Base-by-base conservation (phyloP, 2,797 vertebrate genomes). In the Pygocentrus nattereri region DNA sequence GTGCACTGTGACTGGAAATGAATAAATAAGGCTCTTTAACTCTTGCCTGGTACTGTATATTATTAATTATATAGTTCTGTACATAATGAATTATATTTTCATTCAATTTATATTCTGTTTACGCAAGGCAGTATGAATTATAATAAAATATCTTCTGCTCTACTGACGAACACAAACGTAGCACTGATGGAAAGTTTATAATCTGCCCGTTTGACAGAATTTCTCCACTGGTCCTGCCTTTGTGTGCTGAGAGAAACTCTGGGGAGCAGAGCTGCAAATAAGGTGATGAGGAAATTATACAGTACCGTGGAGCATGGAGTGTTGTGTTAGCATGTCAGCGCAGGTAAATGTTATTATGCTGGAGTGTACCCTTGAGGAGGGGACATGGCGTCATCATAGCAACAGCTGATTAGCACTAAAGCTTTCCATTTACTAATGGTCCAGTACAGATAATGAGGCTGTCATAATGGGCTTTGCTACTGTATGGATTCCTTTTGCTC, bases 391-490 rank as follows among this genome's bases (percentile, higher is more conserved):
- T 72, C 50, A 76, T 71, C 10, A 13, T 50, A 71, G 31, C 65
- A 70, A 80, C 68, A 69, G 59, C 74, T 82, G 70, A 85, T 84
- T 79, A 84, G 59, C 52, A 25, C 30, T 61, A 71, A 58, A 80
- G 74, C 82, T 76, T 82, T 62, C 78, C 77, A 52, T n/a, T 65
- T 27, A 23, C 54, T 69, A 68, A 65, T 71, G 76, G 80, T 70
- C 64, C 76, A 79, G 50, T 72, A 52, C 27, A 50, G 72, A 78
- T 80, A 79, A 86, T 72, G 64, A 81, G 69, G 27, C 54, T 25
- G 30, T 68, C 54, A 54, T 81, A 78, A 84, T 62, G 71, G 74
- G 79, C 83, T 78, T 78, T 73, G 69, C 71, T 79, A 79, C 69
- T 52, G 80, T 59, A 62, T 61, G 65, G 80, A 68, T 75, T 70